Evolutionary conservation across 2,113 vertebrate species (phyloP).

Genomic region (Colinus virginianus): DNA sequence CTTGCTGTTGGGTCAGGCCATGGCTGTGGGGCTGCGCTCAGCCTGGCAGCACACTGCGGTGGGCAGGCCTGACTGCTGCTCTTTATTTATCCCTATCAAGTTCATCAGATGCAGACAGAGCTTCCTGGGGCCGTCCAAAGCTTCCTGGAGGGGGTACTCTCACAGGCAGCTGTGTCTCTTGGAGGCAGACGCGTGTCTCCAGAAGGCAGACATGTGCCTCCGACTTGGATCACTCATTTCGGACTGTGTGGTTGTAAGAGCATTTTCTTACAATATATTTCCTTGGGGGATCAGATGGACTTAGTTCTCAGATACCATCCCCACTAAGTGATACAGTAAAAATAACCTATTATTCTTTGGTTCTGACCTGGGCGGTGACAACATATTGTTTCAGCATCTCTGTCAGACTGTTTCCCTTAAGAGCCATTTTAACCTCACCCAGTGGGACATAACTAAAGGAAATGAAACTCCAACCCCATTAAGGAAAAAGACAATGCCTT

Average conservation of each 20-base stretch:
- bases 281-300: constrained; percentile 62
- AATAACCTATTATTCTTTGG: constrained; percentile 75
- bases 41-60: neutral
- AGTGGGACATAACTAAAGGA: constrained; percentile 74
- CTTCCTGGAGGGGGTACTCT: constrained; percentile 42
- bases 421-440: constrained; percentile 73
- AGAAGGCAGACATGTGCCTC: constrained; percentile 4
- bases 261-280: constrained; percentile 59
- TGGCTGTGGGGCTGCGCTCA: neutral
- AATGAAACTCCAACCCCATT: constrained; percentile 72
- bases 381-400: constrained; percentile 75
- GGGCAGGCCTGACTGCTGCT: neutral
- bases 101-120: constrained; percentile 49
- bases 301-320: constrained; percentile 67
- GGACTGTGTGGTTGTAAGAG: constrained; percentile 21
- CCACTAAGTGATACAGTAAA: constrained; percentile 71
- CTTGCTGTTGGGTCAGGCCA: neutral
- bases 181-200: constrained; percentile 25
- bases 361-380: constrained; percentile 72
- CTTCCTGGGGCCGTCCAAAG: constrained; percentile 26
- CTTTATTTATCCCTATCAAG: constrained; percentile 41
- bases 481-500: constrained; percentile 75
- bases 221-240: neutral
- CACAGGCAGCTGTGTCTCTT: constrained; percentile 36
- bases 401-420: constrained; percentile 71